A percentile compares a stretch with the other conserved stretches of the same genome.
Conservation (phyloP, 2,113 vertebrate species). For the Tragelaphus scriptus region DNA sequence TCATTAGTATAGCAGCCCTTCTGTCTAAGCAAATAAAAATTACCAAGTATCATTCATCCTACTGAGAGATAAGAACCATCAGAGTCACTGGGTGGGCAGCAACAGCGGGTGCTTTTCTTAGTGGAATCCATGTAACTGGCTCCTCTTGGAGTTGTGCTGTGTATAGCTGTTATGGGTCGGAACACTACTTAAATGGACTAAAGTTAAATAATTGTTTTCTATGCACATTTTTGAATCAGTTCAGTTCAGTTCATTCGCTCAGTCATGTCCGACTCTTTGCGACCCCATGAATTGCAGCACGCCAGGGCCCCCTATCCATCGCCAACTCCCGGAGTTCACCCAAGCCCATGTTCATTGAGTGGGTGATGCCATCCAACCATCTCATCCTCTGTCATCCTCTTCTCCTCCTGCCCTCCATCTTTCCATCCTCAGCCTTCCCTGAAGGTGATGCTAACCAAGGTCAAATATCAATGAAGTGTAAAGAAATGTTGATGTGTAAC, state of each 20-base stretch:
- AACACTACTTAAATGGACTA: background rate
- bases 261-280: accelerated
- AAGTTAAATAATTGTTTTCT: background rate
- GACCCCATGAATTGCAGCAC: no score
- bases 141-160: background rate
- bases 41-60: background rate
- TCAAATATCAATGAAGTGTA: background rate
- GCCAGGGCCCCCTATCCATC: no score
- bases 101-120: no score
- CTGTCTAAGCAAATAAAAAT: background rate
- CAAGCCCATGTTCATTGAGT: no score
- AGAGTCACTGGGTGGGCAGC: background rate
- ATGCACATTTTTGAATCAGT: background rate
- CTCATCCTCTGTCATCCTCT: no score
- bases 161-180: background rate
- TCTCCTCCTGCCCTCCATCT: no score
- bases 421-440: no score
- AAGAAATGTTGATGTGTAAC: background rate
- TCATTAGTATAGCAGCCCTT: background rate
- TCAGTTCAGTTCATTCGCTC: no score
- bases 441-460: background rate
- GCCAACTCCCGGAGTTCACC: no score
- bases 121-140: background rate
- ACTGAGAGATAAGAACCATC: background rate
- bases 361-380: no score